Conservation (phyloP, 2,113 vertebrate genomes). For the Macheiramphus alcinus region DNA sequence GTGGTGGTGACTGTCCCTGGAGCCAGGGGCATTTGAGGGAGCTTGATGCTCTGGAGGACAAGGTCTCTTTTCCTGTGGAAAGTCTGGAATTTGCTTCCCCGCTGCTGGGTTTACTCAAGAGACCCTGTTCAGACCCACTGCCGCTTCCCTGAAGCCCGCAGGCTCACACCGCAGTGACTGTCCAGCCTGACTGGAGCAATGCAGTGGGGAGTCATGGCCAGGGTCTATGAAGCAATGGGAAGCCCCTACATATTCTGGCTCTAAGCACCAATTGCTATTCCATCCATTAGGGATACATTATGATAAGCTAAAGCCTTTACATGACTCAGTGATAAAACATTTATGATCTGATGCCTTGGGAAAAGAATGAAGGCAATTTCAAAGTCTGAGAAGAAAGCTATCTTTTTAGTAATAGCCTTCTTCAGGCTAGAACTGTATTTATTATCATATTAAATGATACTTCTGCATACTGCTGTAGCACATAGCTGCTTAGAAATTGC, state of each 20-base stretch:
- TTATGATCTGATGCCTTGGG: not conserved
- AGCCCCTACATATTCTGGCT: not conserved
- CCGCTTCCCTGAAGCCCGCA: not conserved
- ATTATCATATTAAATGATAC: not conserved
- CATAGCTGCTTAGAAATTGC: not conserved
- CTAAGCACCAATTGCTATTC: not conserved
- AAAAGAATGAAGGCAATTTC: not conserved
- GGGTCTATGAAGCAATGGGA: not conserved
- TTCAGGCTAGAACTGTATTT: not conserved
- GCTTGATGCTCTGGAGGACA: not conserved
- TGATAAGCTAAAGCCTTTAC: not conserved
- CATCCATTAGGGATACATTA: not conserved
- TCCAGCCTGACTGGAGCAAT: not conserved
- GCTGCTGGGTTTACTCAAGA: not conserved
- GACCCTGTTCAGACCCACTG: not conserved
- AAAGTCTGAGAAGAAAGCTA: not conserved
- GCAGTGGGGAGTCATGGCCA: not conserved
- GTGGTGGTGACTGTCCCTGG: not conserved
- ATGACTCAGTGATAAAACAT: not conserved
- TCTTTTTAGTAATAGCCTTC: not conserved
- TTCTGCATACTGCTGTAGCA: not conserved
- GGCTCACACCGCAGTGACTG: not conserved
- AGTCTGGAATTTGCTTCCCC: not conserved
- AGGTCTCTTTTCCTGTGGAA: not conserved
- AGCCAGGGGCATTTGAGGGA: not conserved